Evolutionary conservation across 2,113 vertebrate genomes (phyloP).

Genomic region (Amphiprion ocellaris): DNA sequence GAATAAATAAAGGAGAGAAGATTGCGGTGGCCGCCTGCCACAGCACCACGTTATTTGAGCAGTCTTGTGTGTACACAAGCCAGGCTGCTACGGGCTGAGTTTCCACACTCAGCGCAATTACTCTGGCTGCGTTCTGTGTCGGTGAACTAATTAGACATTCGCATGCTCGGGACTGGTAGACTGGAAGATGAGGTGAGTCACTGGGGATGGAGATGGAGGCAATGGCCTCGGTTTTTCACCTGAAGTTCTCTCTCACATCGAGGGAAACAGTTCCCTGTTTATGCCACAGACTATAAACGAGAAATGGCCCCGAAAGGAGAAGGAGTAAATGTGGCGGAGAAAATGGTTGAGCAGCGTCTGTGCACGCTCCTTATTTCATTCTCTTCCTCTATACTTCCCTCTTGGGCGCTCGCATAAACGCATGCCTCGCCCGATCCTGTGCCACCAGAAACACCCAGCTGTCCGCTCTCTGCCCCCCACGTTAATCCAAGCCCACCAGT

Average conservation of each 20-base stretch:
- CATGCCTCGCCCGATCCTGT: constrained; percentile 34
- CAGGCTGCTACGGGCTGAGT: constrained; percentile 69
- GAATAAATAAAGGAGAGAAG: constrained; percentile 76
- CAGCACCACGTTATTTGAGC: constrained; percentile 60
- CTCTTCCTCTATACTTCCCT: constrained; percentile 10
- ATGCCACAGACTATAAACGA: constrained; percentile 60
- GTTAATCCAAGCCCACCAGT: constrained; percentile 47
- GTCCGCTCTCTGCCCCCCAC: constrained; percentile 48
- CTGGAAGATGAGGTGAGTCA: constrained; percentile 66
- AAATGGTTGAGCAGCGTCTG: constrained; percentile 37
- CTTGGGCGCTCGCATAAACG: constrained; percentile 25
- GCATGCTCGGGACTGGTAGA: constrained; percentile 43
- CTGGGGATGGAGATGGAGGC: constrained; percentile 58
- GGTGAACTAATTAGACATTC: constrained; percentile 75
- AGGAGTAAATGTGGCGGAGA: constrained; percentile 52
- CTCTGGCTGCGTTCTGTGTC: constrained; percentile 60
- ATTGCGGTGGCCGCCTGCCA: constrained; percentile 69
- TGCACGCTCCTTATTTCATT: constrained; percentile 10
- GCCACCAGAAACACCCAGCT: constrained; percentile 66
- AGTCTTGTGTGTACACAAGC: constrained; percentile 65
- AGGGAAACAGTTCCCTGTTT: constrained; percentile 39
- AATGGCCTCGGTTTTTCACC: constrained; percentile 65
- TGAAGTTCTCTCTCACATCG: constrained; percentile 35
- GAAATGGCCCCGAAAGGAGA: constrained; percentile 52
- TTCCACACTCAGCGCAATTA: constrained; percentile 72